Conservation (phyloP, 2,113 vertebrate species). For the Corapipo altera region DNA sequence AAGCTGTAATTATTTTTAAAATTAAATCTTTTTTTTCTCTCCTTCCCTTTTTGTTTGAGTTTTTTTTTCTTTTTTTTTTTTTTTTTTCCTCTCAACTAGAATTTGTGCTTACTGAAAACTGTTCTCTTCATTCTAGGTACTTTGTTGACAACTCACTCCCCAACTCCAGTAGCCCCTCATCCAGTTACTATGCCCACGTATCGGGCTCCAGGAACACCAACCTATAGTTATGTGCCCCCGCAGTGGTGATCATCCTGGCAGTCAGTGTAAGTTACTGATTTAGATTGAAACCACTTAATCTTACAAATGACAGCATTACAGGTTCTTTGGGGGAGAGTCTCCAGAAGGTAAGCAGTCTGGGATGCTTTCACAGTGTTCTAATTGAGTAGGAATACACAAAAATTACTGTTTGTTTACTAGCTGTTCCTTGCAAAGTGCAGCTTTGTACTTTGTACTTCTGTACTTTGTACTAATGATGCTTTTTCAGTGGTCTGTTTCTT, state of each 20-base stretch:
- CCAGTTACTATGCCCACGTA: conserved; percentile 93
- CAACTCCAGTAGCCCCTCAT: conserved; percentile 89
- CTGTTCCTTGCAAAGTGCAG: background rate
- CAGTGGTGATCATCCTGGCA: conserved; percentile 91
- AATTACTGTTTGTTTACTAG: background rate
- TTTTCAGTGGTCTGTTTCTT: background rate
- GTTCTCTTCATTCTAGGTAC: conserved; percentile 74
- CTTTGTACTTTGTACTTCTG: background rate
- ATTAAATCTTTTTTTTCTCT: fast-evolving
- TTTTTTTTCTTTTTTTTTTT: too few species aligned
- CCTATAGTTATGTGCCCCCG: conserved; percentile 97
- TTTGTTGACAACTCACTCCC: conserved; percentile 95
- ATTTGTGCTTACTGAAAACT: background rate
- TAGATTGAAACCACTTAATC: background rate
- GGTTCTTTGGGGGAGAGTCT: background rate
- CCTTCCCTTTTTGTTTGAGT: background rate
- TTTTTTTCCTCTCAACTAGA: background rate
- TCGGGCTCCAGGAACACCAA: conserved; percentile 90
- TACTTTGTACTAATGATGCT: background rate
- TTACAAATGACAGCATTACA: background rate
- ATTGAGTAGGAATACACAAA: background rate
- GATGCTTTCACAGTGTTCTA: background rate
- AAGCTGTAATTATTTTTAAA: background rate
- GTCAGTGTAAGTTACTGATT: conserved; percentile 76
- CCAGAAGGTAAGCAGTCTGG: background rate